Base-by-base conservation (phyloP, 2,113 vertebrate species). In the Cyanistes caeruleus region DNA sequence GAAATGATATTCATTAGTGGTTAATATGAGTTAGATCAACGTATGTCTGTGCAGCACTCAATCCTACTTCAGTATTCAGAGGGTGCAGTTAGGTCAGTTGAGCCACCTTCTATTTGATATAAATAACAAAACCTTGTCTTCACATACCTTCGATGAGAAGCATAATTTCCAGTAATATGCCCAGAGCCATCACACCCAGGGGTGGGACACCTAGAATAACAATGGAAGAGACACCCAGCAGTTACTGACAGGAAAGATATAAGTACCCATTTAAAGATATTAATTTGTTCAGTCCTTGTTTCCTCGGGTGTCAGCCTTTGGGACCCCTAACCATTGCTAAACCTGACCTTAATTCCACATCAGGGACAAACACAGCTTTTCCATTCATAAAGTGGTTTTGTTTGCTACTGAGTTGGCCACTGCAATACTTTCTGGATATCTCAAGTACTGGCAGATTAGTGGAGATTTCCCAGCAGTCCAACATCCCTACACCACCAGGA, bases 141-240 rank as follows among this genome's bases (percentile, higher is more conserved):
- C 90, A 86, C 95, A 44, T 99, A 99, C 99, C 99, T 99, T 98
- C 99, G 99, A 97, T 99, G 99, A 94, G 99, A 99, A 92, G 99
- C 99, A 69, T 99, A 99, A 98, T 99, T 99, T 98, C 99, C 99
- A 75, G 99, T 99, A 97, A 99, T 99, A 98, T 99, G 99, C 97
- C 99, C 99, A 93, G 99, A 99, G 97, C 99, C 99, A 80, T 99
- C 99, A 93, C 99, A 99, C 93, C 99, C 99, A 95, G 99, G 99
- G 35, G 99, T 99, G 92, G 99, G 99, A 98, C 99, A 99, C 98
- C 99, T 99, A 97, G 96, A 97, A 98, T 96, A 96, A 97, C 44
- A 92, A 90, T 10, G 24, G 52, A 90, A 95, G 48, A 96, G 51
- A 98, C 97, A 98, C 3, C 9, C 58, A 90, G 37, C 28, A 39